Base-by-base conservation (phyloP, 2,797 vertebrate species). In the Galagoides demidoff region DNA sequence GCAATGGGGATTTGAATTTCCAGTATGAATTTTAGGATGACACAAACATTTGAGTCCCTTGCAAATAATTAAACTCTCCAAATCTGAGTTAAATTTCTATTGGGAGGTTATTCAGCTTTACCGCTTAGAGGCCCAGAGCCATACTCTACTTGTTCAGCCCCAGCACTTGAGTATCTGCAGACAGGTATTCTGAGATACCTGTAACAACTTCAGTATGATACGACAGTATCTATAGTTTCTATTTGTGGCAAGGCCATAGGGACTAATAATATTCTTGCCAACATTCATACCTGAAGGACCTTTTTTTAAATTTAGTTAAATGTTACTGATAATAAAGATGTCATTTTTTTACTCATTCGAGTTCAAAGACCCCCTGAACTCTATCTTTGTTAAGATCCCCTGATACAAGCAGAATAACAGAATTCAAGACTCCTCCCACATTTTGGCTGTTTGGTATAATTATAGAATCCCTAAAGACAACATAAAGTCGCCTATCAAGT, bases 301-400 rank as follows among this genome's bases (percentile, higher is more conserved):
- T 94, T 70, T 16, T 88, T 77, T 16, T 88, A 77, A 92, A 49
- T 89, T 87, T 43, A 57, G 14, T 84, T 94, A 78, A 91, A 95
- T 74, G 1, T 92, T 90, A 22, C 27, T 95, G 49, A 92, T 93
- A 85, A 90, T 71, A 92, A 63, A 88, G 49, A 89, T 71, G 2
- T 29, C 49, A 20, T 68, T 81, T 81, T 86, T 90, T 89, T 59
- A 84, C 13, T 27, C 71, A 73, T 63, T 87, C 5, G 77, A 81
- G 17, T 79, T 83, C 22, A 77, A 84, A 7, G 11, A 77, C 55
- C 1, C 17, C 78, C n/a, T 90, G 25, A 82, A 73, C 94, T 90
- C 55, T 61, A 61, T 25, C 37, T 16, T 52, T 20, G 17, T 88
- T 59, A 76, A 95, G 64, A 87, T 81, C 4, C 90, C 61, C 85